Evolutionary conservation across 2,797 vertebrate species (phyloP), one percentile per base, ranked within the genome.

Genomic region (Siniperca scherzeri): DNA sequence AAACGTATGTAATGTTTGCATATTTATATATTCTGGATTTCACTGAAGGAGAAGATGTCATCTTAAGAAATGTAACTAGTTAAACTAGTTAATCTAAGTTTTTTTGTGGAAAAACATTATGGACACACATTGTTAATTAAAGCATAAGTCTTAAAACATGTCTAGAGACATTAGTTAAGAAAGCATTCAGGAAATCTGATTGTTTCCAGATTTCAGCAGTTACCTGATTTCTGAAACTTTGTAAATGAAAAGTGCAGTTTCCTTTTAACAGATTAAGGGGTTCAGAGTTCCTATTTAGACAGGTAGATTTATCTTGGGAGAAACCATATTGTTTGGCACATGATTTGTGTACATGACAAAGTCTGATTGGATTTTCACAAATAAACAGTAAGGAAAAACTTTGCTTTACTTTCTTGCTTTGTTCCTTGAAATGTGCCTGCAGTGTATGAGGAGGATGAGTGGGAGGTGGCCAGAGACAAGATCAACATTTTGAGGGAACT

Each of bases 361-460:
- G 12, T 30, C n/a, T 42, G 19, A 76, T 27, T 27, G 27, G 50
- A 78, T 78, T 50, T 50, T 17, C 10, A 11, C 27, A 74, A 70
- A 53, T 62, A 36, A 72, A 64, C 42, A n/a, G 10, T 13, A 3
- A 30, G 16, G 40, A 56, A 33, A 57, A 77, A 12, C 27, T 25
- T 25, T 22, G 14, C 30, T 48, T 6, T 38, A 4, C 9, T 30
- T n/a, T 48, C 6, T 30, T 40, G 5, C 11, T 42, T 36, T 30
- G 2, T 55, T 61, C 13, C 56, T 60, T 64, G 14, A 81, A 70
- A 79, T 84, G 73, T 89, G 22, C 53, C 82, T 75, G 33, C 95
- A 99, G 95, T 99, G 82, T 99, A 99, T 0, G 97, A 99, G 88
- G 97, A 97, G 0, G 98, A 99, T 0, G 98, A 99, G 62, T 99